These are phyloP conservation scores for Takifugu flavidus DNA, from an alignment of 2,113 vertebrate genomes.

Conservation along the genomic window DNA sequence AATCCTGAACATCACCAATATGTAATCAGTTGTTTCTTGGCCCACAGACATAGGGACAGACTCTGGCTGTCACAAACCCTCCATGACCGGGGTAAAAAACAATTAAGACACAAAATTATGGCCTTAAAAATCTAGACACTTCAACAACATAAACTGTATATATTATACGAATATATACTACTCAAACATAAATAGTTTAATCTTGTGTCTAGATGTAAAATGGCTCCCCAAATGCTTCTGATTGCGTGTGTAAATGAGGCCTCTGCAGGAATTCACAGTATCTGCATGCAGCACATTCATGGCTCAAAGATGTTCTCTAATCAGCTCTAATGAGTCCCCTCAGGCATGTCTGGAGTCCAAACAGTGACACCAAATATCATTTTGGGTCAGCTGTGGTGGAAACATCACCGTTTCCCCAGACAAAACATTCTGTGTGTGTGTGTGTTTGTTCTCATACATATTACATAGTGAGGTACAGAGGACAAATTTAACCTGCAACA, in stretches of 20 bases:
- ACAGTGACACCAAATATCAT: constrained; percentile 20
- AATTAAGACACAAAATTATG: too few relatives aligned
- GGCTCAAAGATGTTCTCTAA: constrained; percentile 14
- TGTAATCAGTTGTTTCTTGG: too few relatives aligned
- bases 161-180: too few relatives aligned
- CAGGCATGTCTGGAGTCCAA: neutral
- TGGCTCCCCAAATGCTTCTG: neutral
- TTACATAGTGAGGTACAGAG: neutral
- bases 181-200: too few relatives aligned
- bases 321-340: constrained; percentile 33
- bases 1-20: too few relatives aligned
- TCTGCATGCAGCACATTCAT: constrained; percentile 3
- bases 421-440: constrained; percentile 31
- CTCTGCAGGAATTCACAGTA: neutral
- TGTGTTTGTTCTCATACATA: neutral
- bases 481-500: too few relatives aligned
- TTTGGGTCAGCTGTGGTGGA: constrained; percentile 40
- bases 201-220: neutral
- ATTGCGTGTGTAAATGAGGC: neutral
- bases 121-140: too few relatives aligned
- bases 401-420: constrained; percentile 22
- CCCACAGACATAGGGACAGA: too few relatives aligned
- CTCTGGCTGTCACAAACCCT: too few relatives aligned
- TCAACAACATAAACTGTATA: too few relatives aligned
- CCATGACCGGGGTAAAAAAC: too few relatives aligned